Conservation (phyloP, 2,797 vertebrate genomes). For the Pseudochirops corinnae region DNA sequence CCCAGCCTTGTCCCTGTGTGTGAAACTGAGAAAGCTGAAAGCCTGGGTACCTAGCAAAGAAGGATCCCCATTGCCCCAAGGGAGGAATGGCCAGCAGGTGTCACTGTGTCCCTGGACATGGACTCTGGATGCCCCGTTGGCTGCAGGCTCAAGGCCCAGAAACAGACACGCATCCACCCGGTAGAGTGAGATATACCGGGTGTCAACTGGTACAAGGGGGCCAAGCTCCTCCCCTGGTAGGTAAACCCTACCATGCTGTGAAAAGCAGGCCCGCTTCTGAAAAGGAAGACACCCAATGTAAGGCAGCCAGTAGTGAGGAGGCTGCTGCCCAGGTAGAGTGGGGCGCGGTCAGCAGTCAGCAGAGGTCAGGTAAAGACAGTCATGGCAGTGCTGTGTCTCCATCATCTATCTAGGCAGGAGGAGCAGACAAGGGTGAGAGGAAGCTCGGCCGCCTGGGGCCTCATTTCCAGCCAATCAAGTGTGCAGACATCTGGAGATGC, state of each 20-base stretch:
- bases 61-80: neutral
- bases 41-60: too few species aligned
- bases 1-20: too few species aligned
- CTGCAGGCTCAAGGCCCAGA: neutral
- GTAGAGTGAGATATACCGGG: neutral
- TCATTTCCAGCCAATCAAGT: neutral
- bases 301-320: too few species aligned
- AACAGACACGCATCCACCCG: neutral
- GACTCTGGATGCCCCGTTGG: neutral
- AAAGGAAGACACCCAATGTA: too few species aligned
- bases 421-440: neutral
- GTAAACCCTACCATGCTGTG: too few species aligned
- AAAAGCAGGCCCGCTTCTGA: too few species aligned
- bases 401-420: neutral
- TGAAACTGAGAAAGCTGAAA: too few species aligned
- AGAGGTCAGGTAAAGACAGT: too few species aligned
- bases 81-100: neutral
- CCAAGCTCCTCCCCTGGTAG: too few species aligned
- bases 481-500: neutral
- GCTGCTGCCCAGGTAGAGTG: too few species aligned
- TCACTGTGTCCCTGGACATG: neutral
- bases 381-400: too few species aligned
- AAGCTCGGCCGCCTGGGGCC: neutral
- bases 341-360: too few species aligned
- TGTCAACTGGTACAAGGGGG: neutral